Base-by-base conservation (phyloP, 2,888 invertebrate genomes). In the Cephus nigrinus region DNA sequence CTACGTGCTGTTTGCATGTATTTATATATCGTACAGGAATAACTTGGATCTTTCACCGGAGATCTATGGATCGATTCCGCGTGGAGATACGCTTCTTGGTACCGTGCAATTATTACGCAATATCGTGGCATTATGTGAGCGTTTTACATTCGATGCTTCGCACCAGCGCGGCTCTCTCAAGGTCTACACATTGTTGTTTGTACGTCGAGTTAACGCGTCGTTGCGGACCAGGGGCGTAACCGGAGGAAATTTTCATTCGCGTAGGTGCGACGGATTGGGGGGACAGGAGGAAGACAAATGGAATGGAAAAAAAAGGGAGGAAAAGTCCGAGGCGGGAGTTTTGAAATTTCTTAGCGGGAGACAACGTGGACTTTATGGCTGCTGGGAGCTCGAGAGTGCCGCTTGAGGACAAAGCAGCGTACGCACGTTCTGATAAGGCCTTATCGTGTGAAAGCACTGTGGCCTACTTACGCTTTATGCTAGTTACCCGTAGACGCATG, bases 371-470 rank as follows among this genome's bases (percentile, higher is more conserved):
- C 23, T 55, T 55, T 15, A 55, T 55, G 55, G 23, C 23, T 15
- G 32, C 71, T 68, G 72, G 78, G 79, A 77, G 75, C 23, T 55
- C 5, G 76, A 80, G 69, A 80, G 82, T 76, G 79, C 78, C 78
- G 76, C 75, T 79, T 81, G 79, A 80, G 76, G 78, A 82, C 84
- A 83, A 76, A 80, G 74, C 78, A 75, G 32, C 35, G 79, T 79
- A 84, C 86, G 87, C 83, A 86, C 83, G 84, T 85, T 85, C 86
- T 87, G 90, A 90, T 90, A 90, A 90, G 87, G 86, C 85, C 87
- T 90, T 90, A 90, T 90, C 90, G 88, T 90, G 90, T 90, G 90
- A 90, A 90, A 90, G 90, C 90, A 89, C 90, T 88, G 87, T 90
- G 90, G 90, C 90, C 90, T 90, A 90, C 90, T 89, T 90, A 87